A percentile compares a stretch with the other conserved stretches of the same genome.
phyloP scores from a whole-genome alignment of 1,140 invertebrate species.

The Penaeus japonicus region DNA sequence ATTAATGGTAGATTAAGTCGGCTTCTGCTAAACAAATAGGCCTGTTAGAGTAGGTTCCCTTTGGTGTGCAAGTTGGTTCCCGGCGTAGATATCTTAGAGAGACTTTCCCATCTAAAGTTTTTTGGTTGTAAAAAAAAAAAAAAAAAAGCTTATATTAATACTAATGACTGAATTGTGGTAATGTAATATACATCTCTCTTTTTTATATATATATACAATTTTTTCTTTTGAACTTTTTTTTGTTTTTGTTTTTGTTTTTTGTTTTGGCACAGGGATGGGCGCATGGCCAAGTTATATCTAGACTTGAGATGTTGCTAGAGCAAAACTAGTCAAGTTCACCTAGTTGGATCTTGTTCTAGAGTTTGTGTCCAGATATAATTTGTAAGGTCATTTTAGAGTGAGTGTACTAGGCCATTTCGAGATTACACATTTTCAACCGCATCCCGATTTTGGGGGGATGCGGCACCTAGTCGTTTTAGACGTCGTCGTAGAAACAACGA shows the following conservation, averaged over 20 bases:
- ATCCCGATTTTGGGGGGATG: not conserved
- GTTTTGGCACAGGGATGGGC: conserved; percentile 40
- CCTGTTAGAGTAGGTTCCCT: no score
- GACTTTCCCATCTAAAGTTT: conserved; percentile 10
- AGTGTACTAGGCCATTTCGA: conserved; percentile 35
- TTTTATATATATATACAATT: not conserved
- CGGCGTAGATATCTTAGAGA: no score
- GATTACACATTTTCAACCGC: no score
- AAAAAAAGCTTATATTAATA: not conserved
- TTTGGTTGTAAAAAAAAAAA: conserved; percentile 21
- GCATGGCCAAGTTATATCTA: conserved; percentile 47
- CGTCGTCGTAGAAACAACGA: not conserved
- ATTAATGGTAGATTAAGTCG: conserved; percentile 15
- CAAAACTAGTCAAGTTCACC: conserved; percentile 7
- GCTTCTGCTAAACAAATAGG: not conserved
- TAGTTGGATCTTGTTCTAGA: conserved; percentile 13
- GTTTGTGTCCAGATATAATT: conserved; percentile 29
- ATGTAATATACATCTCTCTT: conserved; percentile 19
- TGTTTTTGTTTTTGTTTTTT: conserved; percentile 1
- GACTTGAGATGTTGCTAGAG: not conserved
- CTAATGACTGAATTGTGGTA: conserved; percentile 26
- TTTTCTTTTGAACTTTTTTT: no score
- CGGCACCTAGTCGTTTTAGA: not conserved
- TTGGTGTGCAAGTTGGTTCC: no score
- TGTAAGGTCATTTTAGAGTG: conserved; percentile 32